Evolutionary conservation across 2,113 vertebrate species (phyloP).

Genomic region (Philantomba maxwellii): DNA sequence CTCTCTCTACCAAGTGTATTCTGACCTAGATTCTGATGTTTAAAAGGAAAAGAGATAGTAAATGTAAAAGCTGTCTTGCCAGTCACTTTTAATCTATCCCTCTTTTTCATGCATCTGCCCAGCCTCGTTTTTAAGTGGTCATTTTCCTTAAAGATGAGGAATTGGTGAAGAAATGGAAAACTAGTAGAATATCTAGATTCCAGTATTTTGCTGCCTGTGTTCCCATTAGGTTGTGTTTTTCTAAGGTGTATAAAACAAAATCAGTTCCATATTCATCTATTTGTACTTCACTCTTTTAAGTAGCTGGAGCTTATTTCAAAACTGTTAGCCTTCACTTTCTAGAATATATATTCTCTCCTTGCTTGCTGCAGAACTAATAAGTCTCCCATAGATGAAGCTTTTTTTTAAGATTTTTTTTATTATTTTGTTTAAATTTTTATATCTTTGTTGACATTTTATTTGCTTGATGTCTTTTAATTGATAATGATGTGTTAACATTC

Average conservation of each 20-base stretch:
- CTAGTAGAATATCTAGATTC: not conserved
- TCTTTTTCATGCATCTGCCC: not conserved
- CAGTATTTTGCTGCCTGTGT: not conserved
- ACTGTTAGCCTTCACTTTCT: not conserved
- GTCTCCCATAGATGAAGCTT: not conserved
- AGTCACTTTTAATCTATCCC: not conserved
- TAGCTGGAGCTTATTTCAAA: conserved; percentile 26
- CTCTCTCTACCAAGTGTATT: not conserved
- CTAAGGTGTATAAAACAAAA: not conserved
- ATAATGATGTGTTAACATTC: not conserved
- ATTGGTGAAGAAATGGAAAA: not conserved
- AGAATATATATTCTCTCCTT: not conserved
- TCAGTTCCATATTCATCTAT: not conserved
- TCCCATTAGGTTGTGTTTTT: conserved; percentile 7
- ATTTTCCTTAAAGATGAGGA: not conserved
- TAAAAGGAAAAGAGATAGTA: conserved; percentile 5
- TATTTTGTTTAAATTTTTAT: not conserved
- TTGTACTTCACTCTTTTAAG: not conserved
- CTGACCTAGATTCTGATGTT: conserved; percentile 12
- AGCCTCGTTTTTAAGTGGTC: not conserved
- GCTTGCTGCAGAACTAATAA: not conserved
- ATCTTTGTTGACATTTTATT: not conserved
- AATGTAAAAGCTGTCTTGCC: not conserved
- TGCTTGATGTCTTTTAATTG: not conserved
- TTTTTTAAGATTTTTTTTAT: not conserved